Evolutionary conservation across 2,888 invertebrate genomes (phyloP), one percentile per base, ranked within the genome.

Genomic region (Nymphalis c-album): DNA sequence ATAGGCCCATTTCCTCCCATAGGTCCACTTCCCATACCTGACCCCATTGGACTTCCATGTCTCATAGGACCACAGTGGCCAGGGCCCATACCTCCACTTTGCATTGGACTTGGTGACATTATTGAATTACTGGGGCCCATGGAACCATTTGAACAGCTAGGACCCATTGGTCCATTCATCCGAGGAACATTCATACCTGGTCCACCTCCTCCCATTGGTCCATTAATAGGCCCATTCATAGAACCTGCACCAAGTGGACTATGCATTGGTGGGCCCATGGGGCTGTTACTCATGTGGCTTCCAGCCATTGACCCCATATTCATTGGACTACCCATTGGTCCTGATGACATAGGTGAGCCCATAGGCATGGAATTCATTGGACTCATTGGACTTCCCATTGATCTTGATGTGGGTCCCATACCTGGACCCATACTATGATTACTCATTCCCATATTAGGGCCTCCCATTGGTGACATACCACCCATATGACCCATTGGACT

Each of bases 231-330:
- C 2, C 92, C 92, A 81, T 93, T 94, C 91, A 94, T 93, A 66
- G 93, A 93, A 67, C 90, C 92, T 63, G 85, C 90, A 71, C 93
- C 94, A 70, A 94, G 85, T 58, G 95, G 95, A 87, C 95, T 95
- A 77, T 95, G 96, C 94, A 96, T 95, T 13, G 94, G 96, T 63
- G 96, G 95, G 63, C 94, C 95, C 95, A 95, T 96, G 64, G 95
- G 95, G 78, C 95, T 95, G 77, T 94, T 95, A 80, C 94, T 94
- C 93, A 95, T 95, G 75, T 94, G 94, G 75, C 86, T 93, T 61
- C 91, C 91, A 64, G 90, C 87, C 93, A 95, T 94, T 47, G 94
- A 94, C 65, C 93, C 93, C 93, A 94, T 94, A 76, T 94, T 94
- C 94, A 96, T 94, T 7, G 96, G 95, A 77, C 96, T 95, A 71